Evolutionary conservation across 2,888 invertebrate genomes (phyloP).

Genomic region (Notodonta dromedarius): DNA sequence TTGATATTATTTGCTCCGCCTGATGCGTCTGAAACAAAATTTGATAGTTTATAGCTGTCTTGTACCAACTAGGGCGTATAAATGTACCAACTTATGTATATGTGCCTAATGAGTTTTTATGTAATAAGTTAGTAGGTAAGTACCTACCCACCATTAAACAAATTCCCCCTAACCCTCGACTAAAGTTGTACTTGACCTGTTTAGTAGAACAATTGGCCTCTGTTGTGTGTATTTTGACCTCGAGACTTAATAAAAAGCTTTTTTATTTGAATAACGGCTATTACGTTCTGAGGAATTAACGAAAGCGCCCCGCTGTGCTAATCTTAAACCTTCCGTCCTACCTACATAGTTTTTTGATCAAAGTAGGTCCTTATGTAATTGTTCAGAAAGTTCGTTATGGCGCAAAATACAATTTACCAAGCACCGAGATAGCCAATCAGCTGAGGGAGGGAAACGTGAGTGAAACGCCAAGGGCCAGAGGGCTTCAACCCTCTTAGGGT

Average conservation of each 20-base stretch:
- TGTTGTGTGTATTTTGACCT: slow-evolving; percentile 16
- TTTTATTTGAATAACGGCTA: slow-evolving; percentile 17
- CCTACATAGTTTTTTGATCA: too few species aligned
- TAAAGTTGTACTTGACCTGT: slow-evolving; percentile 22
- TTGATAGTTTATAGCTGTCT: too few species aligned
- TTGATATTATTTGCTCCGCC: slow-evolving; percentile 45
- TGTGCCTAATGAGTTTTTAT: too few species aligned
- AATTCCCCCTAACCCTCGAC: slow-evolving; percentile 17
- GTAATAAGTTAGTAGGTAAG: background rate
- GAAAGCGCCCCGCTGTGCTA: too few species aligned
- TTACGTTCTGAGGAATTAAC: too few species aligned
- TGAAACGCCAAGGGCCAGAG: slow-evolving; percentile 45
- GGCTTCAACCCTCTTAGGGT: slow-evolving; percentile 75
- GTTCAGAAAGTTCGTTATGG: slow-evolving; percentile 15
- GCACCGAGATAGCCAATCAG: slow-evolving; percentile 60
- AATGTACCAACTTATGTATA: too few species aligned
- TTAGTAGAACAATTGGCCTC: slow-evolving; percentile 24
- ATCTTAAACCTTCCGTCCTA: too few species aligned
- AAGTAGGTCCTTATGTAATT: too few species aligned
- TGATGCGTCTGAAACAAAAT: slow-evolving; percentile 63
- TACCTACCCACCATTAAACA: too few species aligned
- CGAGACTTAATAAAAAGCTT: slow-evolving; percentile 21
- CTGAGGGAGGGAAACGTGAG: slow-evolving; percentile 55
- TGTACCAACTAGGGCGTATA: too few species aligned
- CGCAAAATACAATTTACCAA: slow-evolving; percentile 50